Percentiles rank a stretch among this genome's conserved stretches.
Conservation (phyloP, 2,113 vertebrate species). For the Heloderma charlesbogerti region DNA sequence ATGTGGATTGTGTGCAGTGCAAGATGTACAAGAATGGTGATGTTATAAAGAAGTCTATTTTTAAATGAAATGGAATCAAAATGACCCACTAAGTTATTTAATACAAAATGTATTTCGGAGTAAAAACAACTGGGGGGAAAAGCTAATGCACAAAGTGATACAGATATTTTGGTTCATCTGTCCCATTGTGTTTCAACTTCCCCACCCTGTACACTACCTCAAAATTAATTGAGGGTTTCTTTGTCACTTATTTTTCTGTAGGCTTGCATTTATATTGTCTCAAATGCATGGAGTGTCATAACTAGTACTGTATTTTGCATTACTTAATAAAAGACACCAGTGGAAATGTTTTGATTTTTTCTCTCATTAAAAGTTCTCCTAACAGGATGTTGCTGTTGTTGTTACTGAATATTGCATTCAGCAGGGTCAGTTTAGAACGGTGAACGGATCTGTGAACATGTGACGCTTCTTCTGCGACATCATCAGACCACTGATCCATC, state of each 20-base stretch:
- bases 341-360: conserved; percentile 56
- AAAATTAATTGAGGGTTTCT: conserved; percentile 79
- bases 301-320: conserved; percentile 79
- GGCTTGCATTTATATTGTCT: conserved; percentile 75
- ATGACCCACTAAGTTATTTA: conserved; percentile 65
- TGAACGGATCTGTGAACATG: background rate
- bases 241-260: conserved; percentile 71
- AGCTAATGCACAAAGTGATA: conserved; percentile 66
- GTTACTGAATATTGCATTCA: conserved; percentile 17
- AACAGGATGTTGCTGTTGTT: background rate
- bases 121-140: conserved; percentile 46
- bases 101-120: conserved; percentile 70
- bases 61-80: conserved; percentile 59
- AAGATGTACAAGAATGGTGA: conserved; percentile 40
- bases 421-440: background rate
- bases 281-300: conserved; percentile 80
- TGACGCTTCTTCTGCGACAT: background rate
- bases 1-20: conserved; percentile 53
- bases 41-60: conserved; percentile 66
- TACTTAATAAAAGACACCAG: conserved; percentile 81
- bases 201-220: conserved; percentile 81
- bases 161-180: conserved; percentile 75
- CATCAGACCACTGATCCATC: background rate
- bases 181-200: conserved; percentile 71
- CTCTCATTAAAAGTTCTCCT: conserved; percentile 30